phyloP scores from a whole-genome alignment of 2,888 invertebrate species.

The Anodontia alba region DNA sequence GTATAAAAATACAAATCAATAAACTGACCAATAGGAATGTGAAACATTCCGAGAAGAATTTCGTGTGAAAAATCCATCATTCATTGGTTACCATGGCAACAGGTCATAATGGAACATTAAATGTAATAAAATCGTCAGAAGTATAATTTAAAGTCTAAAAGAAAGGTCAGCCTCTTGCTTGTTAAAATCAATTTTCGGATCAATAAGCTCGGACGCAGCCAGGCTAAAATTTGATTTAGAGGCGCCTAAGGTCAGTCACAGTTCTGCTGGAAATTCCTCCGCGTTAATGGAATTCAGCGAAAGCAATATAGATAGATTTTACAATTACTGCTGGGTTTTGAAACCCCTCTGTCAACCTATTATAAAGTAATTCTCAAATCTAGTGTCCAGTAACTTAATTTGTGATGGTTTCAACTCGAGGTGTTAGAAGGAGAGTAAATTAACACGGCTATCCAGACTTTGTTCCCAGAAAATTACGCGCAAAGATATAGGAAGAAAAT shows the following conservation, averaged over 20 bases:
- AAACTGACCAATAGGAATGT: slow-evolving; percentile 65
- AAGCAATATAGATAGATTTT: slow-evolving; percentile 56
- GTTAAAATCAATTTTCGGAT: slow-evolving; percentile 66
- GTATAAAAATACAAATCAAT: slow-evolving; percentile 61
- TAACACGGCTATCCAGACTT: slow-evolving; percentile 3
- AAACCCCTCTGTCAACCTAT: slow-evolving; percentile 56
- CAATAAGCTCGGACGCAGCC: slow-evolving; percentile 45
- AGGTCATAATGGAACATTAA: slow-evolving; percentile 67
- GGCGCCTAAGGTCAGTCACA: slow-evolving; percentile 47
- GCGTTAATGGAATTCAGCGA: slow-evolving; percentile 53
- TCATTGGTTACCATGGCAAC: slow-evolving; percentile 61
- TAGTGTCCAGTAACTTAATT: slow-evolving; percentile 55
- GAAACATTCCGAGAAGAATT: slow-evolving; percentile 63
- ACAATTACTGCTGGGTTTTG: slow-evolving; percentile 66
- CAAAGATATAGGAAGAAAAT: slow-evolving; percentile 14
- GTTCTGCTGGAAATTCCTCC: slow-evolving; percentile 29
- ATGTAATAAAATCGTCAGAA: slow-evolving; percentile 68
- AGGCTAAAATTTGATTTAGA: slow-evolving; percentile 62
- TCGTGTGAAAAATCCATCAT: slow-evolving; percentile 67
- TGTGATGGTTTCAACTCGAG: slow-evolving; percentile 15
- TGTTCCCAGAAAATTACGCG: slow-evolving; percentile 8
- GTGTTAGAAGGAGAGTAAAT: slow-evolving; percentile 6
- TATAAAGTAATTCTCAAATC: slow-evolving; percentile 64
- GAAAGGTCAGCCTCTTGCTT: slow-evolving; percentile 56
- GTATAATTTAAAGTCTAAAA: slow-evolving; percentile 67